A percentile compares a stretch with the other conserved stretches of the same genome.
Evolutionary conservation across 2,113 vertebrate species (phyloP).

Genomic region (Suncus etruscus): DNA sequence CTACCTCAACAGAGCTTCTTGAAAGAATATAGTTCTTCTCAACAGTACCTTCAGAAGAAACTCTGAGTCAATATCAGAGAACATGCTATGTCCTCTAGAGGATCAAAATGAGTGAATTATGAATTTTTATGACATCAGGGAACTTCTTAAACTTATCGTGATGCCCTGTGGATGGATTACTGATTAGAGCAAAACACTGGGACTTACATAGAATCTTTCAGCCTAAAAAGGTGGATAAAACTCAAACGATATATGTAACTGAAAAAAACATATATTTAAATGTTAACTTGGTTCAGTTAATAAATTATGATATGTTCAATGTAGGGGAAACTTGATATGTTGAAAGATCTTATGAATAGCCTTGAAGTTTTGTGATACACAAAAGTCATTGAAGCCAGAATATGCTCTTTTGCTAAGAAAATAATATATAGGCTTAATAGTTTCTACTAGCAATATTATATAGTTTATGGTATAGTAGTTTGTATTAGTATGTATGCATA

Average conservation of each 20-base stretch:
- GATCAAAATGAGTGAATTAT: neutral
- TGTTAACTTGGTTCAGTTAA: neutral
- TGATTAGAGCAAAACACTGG: slow-evolving; percentile 10
- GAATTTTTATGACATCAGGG: slow-evolving; percentile 37
- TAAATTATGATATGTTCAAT: neutral
- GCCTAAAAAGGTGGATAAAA: neutral
- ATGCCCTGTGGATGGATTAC: neutral
- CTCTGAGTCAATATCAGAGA: slow-evolving; percentile 35
- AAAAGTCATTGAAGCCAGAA: neutral
- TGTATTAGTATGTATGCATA: neutral
- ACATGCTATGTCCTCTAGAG: neutral
- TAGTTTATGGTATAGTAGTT: neutral
- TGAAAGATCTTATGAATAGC: slow-evolving; percentile 29
- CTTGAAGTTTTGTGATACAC: neutral
- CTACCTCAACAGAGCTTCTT: slow-evolving; percentile 21
- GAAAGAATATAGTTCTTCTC: slow-evolving; percentile 34
- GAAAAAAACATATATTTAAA: neutral
- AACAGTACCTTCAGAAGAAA: slow-evolving; percentile 43
- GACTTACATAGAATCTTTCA: slow-evolving; percentile 51
- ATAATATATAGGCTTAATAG: neutral
- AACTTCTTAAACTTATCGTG: neutral
- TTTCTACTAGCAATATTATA: too few species aligned
- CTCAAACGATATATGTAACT: neutral
- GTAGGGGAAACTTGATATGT: slow-evolving; percentile 26
- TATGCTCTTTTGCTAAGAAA: neutral